A percentile compares a stretch with the other conserved stretches of the same genome.
These are phyloP conservation scores for Belgica antarctica DNA, from an alignment of 2,888 invertebrate species.

Conservation along the genomic window DNA sequence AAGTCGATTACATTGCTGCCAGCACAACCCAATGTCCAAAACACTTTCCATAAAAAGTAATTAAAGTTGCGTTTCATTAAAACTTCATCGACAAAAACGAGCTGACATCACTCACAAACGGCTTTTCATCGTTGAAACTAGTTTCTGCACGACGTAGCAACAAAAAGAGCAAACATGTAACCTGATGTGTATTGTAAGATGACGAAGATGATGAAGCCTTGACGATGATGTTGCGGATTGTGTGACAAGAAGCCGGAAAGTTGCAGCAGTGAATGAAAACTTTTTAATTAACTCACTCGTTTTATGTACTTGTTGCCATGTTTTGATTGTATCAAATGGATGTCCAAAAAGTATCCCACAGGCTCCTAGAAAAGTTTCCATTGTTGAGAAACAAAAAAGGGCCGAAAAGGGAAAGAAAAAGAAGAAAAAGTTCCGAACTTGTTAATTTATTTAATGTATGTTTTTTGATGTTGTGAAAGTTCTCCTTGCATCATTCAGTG, in stretches of 20 bases:
- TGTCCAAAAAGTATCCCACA: constrained; percentile 65
- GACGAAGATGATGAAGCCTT: constrained; percentile 22
- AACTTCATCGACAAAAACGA: no score
- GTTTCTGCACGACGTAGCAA: no score
- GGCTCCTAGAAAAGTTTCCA: constrained; percentile 54
- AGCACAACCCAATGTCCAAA: no score
- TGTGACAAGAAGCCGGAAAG: constrained; percentile 8
- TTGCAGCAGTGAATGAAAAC: constrained; percentile 27
- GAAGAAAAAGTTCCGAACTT: constrained; percentile 1
- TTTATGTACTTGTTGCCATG: constrained; percentile 48
- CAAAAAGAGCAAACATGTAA: no score
- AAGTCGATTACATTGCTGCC: no score
- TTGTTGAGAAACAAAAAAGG: background rate
- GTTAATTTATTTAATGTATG: constrained; percentile 29
- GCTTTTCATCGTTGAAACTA: no score
- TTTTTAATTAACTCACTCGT: constrained; percentile 49
- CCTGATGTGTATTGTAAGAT: background rate
- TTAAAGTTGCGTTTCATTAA: no score
- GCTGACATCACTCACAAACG: no score
- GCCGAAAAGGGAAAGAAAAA: background rate
- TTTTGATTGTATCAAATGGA: constrained; percentile 69
- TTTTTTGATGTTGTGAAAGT: constrained; percentile 7
- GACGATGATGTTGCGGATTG: constrained; percentile 26
- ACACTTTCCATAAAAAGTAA: no score
- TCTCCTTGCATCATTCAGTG: background rate